Evolutionary conservation across 2,797 vertebrate species (phyloP).

Genomic region (Anabas testudineus): DNA sequence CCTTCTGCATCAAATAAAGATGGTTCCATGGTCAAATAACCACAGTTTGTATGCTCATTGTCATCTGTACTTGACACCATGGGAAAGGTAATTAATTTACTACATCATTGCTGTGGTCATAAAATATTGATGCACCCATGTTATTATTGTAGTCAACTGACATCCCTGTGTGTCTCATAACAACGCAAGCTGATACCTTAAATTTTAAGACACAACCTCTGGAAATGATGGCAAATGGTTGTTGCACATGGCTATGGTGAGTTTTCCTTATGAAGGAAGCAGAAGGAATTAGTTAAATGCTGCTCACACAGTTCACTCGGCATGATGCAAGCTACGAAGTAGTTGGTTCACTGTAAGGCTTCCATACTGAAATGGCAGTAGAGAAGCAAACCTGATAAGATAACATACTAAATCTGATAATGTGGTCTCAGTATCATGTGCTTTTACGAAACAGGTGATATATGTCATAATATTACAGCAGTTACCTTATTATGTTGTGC

Average conservation of each 20-base stretch:
- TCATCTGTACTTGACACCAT: too few relatives aligned
- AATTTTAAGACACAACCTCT: too few relatives aligned
- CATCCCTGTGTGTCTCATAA: too few relatives aligned
- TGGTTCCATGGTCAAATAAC: too few relatives aligned
- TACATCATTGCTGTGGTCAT: too few relatives aligned
- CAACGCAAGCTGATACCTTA: too few relatives aligned
- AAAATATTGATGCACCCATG: too few relatives aligned
- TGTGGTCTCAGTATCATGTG: neutral
- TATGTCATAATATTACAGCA: neutral
- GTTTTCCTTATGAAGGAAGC: conserved; percentile 63
- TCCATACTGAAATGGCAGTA: conserved; percentile 27
- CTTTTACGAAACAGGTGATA: neutral
- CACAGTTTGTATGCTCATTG: too few relatives aligned
- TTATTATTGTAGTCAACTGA: too few relatives aligned
- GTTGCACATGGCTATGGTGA: conserved; percentile 53
- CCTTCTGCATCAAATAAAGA: too few relatives aligned
- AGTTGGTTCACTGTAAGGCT: conserved; percentile 48
- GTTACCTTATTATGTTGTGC: neutral
- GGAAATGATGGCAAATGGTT: neutral
- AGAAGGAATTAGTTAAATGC: conserved; percentile 67
- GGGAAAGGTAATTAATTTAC: too few relatives aligned
- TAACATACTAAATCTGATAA: neutral
- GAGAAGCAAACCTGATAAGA: conserved; percentile 36
- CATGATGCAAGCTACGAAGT: conserved; percentile 58
- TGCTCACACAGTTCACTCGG: conserved; percentile 50